Conservation (phyloP, 2,888 invertebrate genomes). For the Psylliodes chrysocephalus region DNA sequence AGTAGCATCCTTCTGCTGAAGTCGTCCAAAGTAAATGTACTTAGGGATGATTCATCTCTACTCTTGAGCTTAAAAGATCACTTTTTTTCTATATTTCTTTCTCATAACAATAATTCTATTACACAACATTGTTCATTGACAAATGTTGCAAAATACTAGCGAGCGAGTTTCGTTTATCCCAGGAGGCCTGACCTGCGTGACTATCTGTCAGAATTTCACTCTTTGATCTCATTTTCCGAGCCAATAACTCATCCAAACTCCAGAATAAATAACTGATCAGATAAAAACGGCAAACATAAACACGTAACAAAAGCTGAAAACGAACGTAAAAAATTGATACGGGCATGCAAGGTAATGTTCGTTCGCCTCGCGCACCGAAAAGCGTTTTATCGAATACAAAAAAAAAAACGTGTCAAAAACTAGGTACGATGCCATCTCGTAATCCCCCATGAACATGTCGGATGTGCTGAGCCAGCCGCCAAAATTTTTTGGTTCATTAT, state of each 20-base stretch:
- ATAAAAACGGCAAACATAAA: slow-evolving; percentile 34
- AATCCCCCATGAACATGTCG: neutral
- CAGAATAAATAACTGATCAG: slow-evolving; percentile 35
- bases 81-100: no score
- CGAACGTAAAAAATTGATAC: slow-evolving; percentile 38
- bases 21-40: no score
- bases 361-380: slow-evolving; percentile 8
- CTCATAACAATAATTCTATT: no score
- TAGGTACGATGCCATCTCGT: slow-evolving; percentile 17
- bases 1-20: no score
- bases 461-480: no score
- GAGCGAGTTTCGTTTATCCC: no score
- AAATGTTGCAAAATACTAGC: no score
- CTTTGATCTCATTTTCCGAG: slow-evolving; percentile 29
- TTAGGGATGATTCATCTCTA: no score
- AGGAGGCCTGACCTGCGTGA: no score
- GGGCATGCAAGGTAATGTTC: slow-evolving; percentile 11
- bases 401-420: slow-evolving; percentile 23
- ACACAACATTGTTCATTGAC: no score
- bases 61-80: no score
- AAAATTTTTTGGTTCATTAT: no score
- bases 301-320: slow-evolving; percentile 33
- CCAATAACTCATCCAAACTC: slow-evolving; percentile 30
- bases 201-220: slow-evolving; percentile 20
- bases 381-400: slow-evolving; percentile 30